Base-by-base conservation (phyloP, 2,888 invertebrate species). In the Panorpa germanica region DNA sequence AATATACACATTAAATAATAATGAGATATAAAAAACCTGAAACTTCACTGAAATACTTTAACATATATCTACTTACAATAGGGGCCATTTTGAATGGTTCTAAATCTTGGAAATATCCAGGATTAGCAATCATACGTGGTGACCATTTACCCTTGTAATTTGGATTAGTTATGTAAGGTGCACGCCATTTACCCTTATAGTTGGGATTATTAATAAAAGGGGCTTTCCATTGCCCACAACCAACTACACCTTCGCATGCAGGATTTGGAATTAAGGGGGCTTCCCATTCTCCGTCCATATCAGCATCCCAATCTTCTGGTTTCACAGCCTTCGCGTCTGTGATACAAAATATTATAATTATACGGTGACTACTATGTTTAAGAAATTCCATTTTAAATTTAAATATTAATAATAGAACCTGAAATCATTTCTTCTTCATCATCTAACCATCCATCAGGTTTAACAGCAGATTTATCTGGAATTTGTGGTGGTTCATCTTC, bases 231-330 rank as follows among this genome's bases (percentile, higher is more conserved):
- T 61, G 57, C 0, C 98, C 98, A 58, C 98, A 98, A 9, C 98
- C 96, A 3, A 76, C 65, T 5, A 71, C 74, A 30, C 57, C 49
- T 39, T 62, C 64, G 48, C 95, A 96, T 4, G 60, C 61, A 0
- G 93, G 88, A 61, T 98, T 98, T 44, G 78, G 76, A 17, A 95
- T 70, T 32, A 85, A 61, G 0, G 95, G 88, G 4, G 96, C 75
- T 53, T 96, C 96, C 96, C 96, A 99, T 47, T 82, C 81, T 2
- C 98, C 98, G 56, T 98, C 98, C 78, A 96, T 96, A 39, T 95
- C 93, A 11, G 77, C 70, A 53, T 98, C 96, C 93, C 96, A 98
- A 54, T 98, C 96, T 0, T 65, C 70, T 0, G 96, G 96, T 53
- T 85, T 88, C 31, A 60, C 57, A 0, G 93, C 85, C 26, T 69